Percentiles rank a stretch among this genome's conserved stretches.
These are phyloP conservation scores for Caenorhabditis afra DNA, from an alignment of 2,888 invertebrate species.

Conservation along the genomic window DNA sequence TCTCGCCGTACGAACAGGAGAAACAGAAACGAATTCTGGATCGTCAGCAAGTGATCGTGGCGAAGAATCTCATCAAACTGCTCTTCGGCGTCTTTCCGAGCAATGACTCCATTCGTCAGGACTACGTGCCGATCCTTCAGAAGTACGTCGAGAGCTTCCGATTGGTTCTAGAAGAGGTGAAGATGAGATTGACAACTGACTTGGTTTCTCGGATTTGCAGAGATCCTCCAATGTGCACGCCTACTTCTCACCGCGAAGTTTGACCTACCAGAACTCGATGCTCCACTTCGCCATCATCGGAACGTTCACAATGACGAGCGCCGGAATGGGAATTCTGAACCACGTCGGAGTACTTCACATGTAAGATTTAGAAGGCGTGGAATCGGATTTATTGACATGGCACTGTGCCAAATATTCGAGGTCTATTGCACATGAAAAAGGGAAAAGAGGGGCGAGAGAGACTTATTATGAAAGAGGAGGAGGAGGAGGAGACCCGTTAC, in stretches of 20 bases:
- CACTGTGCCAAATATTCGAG: constrained; percentile 47
- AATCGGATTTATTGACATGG: constrained; percentile 49
- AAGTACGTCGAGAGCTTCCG: constrained; percentile 37
- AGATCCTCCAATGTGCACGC: constrained; percentile 12
- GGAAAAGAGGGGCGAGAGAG: constrained; percentile 7
- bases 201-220: constrained; percentile 15
- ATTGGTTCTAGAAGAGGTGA: constrained; percentile 25
- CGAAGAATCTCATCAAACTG: constrained; percentile 39
- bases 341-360: constrained; percentile 71
- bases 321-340: constrained; percentile 65
- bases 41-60: constrained; percentile 47
- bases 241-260: constrained; percentile 55
- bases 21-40: constrained; percentile 31
- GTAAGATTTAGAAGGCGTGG: constrained; percentile 67
- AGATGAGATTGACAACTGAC: neutral
- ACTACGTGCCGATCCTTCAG: constrained; percentile 36
- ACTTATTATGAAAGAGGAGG: constrained; percentile 33
- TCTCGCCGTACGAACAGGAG: constrained; percentile 28
- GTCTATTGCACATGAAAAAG: constrained; percentile 44
- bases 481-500: constrained; percentile 38
- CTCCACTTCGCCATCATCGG: constrained; percentile 75
- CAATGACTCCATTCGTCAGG: constrained; percentile 25
- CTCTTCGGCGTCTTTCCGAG: constrained; percentile 41
- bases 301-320: constrained; percentile 59
- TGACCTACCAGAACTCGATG: constrained; percentile 65